Evolutionary conservation across 2,797 vertebrate genomes (phyloP).

Genomic region (Phylloscopus collybita): DNA sequence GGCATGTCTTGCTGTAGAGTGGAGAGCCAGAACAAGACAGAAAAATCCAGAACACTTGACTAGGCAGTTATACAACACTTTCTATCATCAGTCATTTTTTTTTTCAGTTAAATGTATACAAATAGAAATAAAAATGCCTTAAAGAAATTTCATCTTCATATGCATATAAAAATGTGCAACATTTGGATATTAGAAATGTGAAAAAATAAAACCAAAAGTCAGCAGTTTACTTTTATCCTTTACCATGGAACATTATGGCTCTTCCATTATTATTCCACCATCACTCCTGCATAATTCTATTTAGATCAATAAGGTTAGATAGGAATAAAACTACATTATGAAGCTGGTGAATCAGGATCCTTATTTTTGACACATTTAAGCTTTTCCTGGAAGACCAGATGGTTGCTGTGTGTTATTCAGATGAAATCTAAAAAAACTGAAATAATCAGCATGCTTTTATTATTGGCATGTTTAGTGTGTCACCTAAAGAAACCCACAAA

Average conservation of each 20-base stretch:
- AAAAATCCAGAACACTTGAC: neutral
- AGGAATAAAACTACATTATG: neutral
- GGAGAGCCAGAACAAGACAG: neutral
- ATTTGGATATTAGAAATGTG: neutral
- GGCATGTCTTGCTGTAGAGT: neutral
- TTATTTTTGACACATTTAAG: slow-evolving; percentile 59
- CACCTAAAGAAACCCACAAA: slow-evolving; percentile 51
- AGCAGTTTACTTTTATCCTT: neutral
- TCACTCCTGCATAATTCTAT: neutral
- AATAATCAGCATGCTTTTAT: slow-evolving; percentile 36
- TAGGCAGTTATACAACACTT: neutral
- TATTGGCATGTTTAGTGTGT: slow-evolving; percentile 47
- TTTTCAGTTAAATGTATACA: neutral
- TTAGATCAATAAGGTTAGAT: slow-evolving; percentile 18
- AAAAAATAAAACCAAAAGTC: neutral
- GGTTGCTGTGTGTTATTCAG: slow-evolving; percentile 61
- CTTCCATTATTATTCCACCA: neutral
- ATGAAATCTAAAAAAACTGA: slow-evolving; percentile 56
- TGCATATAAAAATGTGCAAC: neutral
- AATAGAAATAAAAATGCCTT: neutral
- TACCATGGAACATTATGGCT: neutral
- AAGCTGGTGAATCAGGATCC: slow-evolving; percentile 21
- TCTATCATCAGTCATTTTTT: neutral
- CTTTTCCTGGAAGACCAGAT: slow-evolving; percentile 62
- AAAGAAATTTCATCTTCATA: neutral